Percentiles rank a stretch among this genome's conserved stretches.
phyloP scores from a whole-genome alignment of 2,888 invertebrate genomes.

The Acleris sparsana region DNA sequence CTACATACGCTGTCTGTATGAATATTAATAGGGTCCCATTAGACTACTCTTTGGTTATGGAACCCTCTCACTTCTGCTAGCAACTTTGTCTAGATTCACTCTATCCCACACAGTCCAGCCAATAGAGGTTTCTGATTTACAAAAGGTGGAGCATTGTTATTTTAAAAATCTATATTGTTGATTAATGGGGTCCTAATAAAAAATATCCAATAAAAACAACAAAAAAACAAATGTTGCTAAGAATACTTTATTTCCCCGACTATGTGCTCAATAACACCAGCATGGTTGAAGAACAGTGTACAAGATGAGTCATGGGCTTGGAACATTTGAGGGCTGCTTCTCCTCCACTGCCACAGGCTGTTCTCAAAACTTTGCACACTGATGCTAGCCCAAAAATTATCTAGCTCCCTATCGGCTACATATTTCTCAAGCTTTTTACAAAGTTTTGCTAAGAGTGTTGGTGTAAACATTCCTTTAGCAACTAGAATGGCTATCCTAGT shows the following conservation, averaged over 20 bases:
- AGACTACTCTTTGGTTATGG: too few species aligned
- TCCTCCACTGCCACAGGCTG: slow-evolving; percentile 64
- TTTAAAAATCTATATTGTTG: too few species aligned
- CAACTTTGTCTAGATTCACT: too few species aligned
- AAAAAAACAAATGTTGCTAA: slow-evolving; percentile 43
- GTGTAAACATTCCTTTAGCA: slow-evolving; percentile 64
- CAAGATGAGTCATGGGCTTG: slow-evolving; percentile 66
- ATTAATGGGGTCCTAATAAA: too few species aligned
- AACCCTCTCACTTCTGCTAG: too few species aligned
- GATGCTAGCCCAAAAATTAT: slow-evolving; percentile 64
- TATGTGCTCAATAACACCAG: slow-evolving; percentile 53
- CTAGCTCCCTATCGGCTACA: slow-evolving; percentile 52
- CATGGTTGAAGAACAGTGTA: slow-evolving; percentile 62
- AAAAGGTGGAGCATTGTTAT: too few species aligned
- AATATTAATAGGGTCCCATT: too few species aligned
- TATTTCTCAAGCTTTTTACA: slow-evolving; percentile 55
- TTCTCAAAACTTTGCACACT: slow-evolving; percentile 69
- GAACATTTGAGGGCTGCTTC: slow-evolving; percentile 59
- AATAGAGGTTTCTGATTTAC: too few species aligned
- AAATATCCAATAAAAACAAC: too few species aligned
- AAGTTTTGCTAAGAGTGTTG: slow-evolving; percentile 50
- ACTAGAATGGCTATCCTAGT: slow-evolving; percentile 61
- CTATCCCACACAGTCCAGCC: too few species aligned
- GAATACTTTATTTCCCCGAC: slow-evolving; percentile 74
- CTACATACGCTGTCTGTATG: too few species aligned